Evolutionary conservation across 2,113 vertebrate species (phyloP).

Genomic region (Hymenochirus boettgeri): DNA sequence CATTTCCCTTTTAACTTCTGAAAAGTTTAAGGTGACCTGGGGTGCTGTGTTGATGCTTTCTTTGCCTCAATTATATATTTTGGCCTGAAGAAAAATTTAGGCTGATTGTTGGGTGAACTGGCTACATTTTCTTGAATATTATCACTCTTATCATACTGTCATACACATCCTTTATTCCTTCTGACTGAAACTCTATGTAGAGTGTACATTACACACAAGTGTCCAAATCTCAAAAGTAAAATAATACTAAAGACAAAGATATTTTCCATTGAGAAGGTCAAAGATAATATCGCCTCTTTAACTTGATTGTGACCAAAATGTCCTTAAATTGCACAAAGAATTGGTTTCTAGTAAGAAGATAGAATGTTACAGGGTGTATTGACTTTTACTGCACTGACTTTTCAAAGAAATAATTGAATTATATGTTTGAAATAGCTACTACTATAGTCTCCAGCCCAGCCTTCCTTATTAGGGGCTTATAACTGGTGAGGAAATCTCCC

Average conservation of each 20-base stretch:
- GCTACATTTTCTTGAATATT: no score
- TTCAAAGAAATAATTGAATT: constrained; percentile 3
- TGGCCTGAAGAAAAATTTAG: no score
- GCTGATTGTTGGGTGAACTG: no score
- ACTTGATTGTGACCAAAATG: not conserved
- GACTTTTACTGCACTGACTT: not conserved
- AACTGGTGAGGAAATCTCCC: constrained; percentile 5
- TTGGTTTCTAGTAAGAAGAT: not conserved
- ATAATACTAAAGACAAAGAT: not conserved
- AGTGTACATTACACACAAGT: not conserved
- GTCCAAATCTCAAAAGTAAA: not conserved
- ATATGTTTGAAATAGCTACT: not conserved
- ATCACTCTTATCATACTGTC: no score
- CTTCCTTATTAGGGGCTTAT: not conserved
- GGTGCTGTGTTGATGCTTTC: no score
- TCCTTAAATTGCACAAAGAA: not conserved
- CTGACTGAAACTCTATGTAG: no score
- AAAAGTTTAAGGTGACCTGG: no score
- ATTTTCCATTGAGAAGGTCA: not conserved
- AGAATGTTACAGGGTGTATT: not conserved
- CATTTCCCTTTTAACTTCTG: no score
- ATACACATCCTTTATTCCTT: no score
- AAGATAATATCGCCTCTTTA: not conserved
- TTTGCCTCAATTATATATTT: no score
- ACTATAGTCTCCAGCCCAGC: not conserved